Evolutionary conservation across 2,797 vertebrate genomes (phyloP).

Genomic region (Hyperoplus immaculatus): DNA sequence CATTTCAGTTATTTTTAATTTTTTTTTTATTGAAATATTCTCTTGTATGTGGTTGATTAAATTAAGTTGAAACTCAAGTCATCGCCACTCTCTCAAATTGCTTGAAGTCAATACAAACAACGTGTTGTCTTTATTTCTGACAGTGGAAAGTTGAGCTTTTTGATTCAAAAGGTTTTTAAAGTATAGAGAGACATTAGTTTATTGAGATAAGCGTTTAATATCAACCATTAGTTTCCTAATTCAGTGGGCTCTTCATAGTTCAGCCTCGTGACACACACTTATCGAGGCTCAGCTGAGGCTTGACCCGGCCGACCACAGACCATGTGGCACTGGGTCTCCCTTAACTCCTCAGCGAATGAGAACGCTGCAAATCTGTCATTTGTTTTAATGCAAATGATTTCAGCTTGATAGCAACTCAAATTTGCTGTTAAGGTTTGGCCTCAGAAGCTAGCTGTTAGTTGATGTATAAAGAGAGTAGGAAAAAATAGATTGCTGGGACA

Average conservation of each 20-base stretch:
- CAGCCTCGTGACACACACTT: constrained; percentile 7
- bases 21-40: background rate
- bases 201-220: constrained; percentile 5
- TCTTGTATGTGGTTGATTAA: background rate
- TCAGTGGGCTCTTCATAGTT: constrained; percentile 27
- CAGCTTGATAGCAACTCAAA: constrained; percentile 1
- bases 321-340: constrained; percentile 47
- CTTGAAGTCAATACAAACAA: background rate
- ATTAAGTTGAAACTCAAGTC: background rate
- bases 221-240: constrained; percentile 1
- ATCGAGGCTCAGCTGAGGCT: constrained; percentile 23
- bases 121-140: constrained; percentile 15
- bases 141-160: constrained; percentile 15
- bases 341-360: constrained; percentile 39
- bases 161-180: background rate
- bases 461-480: background rate
- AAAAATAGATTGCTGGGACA: background rate
- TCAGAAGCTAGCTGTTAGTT: background rate
- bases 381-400: constrained; percentile 10
- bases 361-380: constrained; percentile 37
- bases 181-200: background rate
- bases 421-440: background rate
- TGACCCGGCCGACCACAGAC: constrained; percentile 53
- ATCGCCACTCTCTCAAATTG: constrained; percentile 10
- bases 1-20: background rate